A percentile compares a stretch with the other conserved stretches of the same genome.
Conservation (phyloP, 2,888 invertebrate species). For the Caprella mutica region DNA sequence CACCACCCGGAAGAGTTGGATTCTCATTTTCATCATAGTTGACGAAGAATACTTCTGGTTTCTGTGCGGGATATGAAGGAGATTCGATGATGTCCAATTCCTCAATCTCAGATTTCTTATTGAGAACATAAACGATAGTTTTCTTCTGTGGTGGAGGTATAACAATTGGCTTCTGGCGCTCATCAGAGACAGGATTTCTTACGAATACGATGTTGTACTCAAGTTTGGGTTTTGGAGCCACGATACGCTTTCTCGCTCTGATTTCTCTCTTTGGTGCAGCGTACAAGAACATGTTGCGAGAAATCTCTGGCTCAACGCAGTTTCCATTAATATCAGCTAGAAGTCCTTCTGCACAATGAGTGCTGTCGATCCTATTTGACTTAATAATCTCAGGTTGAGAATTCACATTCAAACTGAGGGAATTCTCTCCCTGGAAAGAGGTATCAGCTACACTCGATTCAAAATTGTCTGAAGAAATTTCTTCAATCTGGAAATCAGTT, state of each 20-base stretch:
- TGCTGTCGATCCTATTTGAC: constrained; percentile 1
- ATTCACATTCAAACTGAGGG: too few species aligned
- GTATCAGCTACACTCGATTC: too few species aligned
- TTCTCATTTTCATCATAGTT: constrained; percentile 16
- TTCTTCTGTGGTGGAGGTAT: constrained; percentile 24
- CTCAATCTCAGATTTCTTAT: constrained; percentile 6
- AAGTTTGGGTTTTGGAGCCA: constrained; percentile 8
- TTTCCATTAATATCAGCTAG: background rate
- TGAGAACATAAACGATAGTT: constrained; percentile 26
- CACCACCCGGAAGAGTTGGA: constrained; percentile 10
- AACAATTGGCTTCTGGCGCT: constrained; percentile 13
- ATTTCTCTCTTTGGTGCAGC: background rate
- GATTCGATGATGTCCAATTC: constrained; percentile 19
- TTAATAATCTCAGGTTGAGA: too few species aligned
- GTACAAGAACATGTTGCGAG: constrained; percentile 7
- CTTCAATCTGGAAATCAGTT: too few species aligned
- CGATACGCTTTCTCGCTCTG: background rate
- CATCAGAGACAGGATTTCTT: constrained; percentile 1
- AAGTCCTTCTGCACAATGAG: background rate
- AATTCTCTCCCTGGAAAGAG: too few species aligned
- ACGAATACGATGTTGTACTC: constrained; percentile 14
- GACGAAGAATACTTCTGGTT: constrained; percentile 26
- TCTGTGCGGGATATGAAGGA: constrained; percentile 11
- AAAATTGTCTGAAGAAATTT: too few species aligned
- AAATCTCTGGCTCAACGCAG: constrained; percentile 2